These are phyloP conservation scores for Hypercompe scribonia DNA, from an alignment of 2,888 invertebrate species.

Conservation along the genomic window DNA sequence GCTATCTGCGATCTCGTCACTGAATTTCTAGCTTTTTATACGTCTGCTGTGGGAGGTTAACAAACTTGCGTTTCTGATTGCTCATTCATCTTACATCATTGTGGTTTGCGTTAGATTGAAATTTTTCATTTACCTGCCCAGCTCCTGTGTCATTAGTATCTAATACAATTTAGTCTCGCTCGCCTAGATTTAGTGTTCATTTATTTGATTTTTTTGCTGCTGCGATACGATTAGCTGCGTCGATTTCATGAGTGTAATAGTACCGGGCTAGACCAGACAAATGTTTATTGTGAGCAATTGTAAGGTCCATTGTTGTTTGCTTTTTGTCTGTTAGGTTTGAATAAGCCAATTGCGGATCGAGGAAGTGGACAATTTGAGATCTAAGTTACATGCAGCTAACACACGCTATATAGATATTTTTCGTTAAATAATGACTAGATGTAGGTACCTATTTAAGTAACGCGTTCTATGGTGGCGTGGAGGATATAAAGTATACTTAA, in stretches of 20 bases:
- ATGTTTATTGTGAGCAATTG: conserved; percentile 64
- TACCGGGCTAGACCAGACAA: conserved; percentile 60
- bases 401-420: conserved; percentile 46
- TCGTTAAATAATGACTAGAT: conserved; percentile 41
- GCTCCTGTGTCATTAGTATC: conserved; percentile 68
- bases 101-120: conserved; percentile 72
- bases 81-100: conserved; percentile 85
- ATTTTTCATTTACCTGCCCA: conserved; percentile 70
- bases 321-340: conserved; percentile 77
- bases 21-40: conserved; percentile 84
- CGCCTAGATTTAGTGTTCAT: conserved; percentile 57
- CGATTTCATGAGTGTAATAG: conserved; percentile 58
- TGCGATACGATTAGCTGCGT: conserved; percentile 52
- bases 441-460: conserved; percentile 36
- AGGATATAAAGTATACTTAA: conserved; percentile 51
- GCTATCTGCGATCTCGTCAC: conserved; percentile 81
- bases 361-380: conserved; percentile 77
- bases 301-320: conserved; percentile 67
- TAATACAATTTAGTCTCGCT: conserved; percentile 59
- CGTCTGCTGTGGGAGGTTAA: conserved; percentile 82
- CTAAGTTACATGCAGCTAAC: conserved; percentile 37
- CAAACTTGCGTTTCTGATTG: conserved; percentile 81
- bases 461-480: conserved; percentile 38
- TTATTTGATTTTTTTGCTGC: conserved; percentile 55
- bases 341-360: conserved; percentile 74